Evolutionary conservation across 2,113 vertebrate genomes (phyloP).

Genomic region (Microcebus tavaratra): DNA sequence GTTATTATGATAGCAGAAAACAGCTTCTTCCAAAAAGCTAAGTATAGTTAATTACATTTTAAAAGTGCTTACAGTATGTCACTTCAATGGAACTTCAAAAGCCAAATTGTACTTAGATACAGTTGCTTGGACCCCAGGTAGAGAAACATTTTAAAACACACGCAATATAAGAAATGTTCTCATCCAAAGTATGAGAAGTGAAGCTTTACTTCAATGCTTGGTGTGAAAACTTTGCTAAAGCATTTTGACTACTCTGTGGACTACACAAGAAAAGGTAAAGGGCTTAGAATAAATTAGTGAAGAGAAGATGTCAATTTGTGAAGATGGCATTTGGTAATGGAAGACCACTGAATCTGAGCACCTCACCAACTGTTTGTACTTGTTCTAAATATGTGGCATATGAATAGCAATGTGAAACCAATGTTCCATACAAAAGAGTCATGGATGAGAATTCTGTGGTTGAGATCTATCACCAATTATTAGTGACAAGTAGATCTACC

Average conservation of each 20-base stretch:
- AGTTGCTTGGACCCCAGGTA: background rate
- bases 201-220: background rate
- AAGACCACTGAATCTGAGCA: background rate
- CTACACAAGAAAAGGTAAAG: background rate
- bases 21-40: background rate
- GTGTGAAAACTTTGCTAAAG: background rate
- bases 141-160: background rate
- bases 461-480: background rate
- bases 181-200: background rate
- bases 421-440: background rate
- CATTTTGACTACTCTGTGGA: background rate
- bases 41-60: constrained; percentile 42
- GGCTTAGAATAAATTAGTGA: background rate
- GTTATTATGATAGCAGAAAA: constrained; percentile 73
- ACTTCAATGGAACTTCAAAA: background rate
- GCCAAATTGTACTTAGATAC: background rate
- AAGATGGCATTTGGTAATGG: background rate
- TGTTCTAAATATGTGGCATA: background rate
- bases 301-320: background rate
- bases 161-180: background rate
- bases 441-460: background rate
- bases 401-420: background rate
- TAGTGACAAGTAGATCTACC: background rate
- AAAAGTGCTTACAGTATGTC: background rate
- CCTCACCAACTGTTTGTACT: too few relatives aligned